A percentile compares a stretch with the other conserved stretches of the same genome.
phyloP scores from a whole-genome alignment of 2,113 vertebrate species.

The Pleuronectes platessa region DNA sequence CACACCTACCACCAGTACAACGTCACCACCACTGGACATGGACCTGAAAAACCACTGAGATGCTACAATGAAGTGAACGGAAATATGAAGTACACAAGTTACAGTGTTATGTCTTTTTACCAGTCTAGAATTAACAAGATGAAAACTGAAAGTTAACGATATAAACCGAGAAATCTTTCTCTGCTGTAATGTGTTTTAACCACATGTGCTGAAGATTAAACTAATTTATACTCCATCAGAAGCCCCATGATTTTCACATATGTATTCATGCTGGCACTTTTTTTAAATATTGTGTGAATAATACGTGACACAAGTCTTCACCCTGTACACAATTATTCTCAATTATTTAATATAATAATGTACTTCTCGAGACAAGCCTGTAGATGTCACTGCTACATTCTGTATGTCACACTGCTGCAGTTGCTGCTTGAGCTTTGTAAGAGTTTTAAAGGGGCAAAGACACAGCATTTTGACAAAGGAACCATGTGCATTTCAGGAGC shows the following conservation, averaged over 20 bases:
- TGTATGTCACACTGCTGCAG: background rate
- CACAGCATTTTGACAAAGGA: background rate
- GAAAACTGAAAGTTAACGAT: background rate
- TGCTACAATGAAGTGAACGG: no score
- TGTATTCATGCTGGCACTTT: background rate
- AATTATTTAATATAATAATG: background rate
- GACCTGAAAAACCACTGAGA: background rate
- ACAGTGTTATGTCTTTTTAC: background rate
- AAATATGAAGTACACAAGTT: no score
- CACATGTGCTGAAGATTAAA: background rate
- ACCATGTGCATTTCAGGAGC: no score
- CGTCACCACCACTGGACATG: constrained; percentile 20
- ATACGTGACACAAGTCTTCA: background rate
- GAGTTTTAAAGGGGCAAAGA: background rate
- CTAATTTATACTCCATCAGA: no score
- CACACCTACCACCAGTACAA: background rate
- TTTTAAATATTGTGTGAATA: background rate
- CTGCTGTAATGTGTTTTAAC: background rate
- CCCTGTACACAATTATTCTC: background rate
- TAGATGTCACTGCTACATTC: constrained; percentile 55
- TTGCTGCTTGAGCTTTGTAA: background rate
- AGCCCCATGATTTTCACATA: background rate
- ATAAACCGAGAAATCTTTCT: background rate
- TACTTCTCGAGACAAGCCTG: constrained; percentile 19
- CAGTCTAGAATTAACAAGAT: background rate